Evolutionary conservation across 2,113 vertebrate genomes (phyloP).

Genomic region (Ictalurus furcatus): DNA sequence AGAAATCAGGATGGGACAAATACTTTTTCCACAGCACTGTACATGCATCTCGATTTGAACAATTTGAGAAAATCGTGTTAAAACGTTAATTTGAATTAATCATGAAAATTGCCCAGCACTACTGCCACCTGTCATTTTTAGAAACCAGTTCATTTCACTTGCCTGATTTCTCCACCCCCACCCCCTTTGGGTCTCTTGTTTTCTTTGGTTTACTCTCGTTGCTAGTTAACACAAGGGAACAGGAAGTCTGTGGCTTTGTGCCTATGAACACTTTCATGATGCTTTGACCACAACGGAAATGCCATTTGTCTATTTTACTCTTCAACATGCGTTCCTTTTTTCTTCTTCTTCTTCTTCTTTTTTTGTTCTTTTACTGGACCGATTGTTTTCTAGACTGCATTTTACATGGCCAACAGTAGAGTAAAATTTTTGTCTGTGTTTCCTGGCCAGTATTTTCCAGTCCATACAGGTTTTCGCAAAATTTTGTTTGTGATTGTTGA

Average conservation of each 20-base stretch:
- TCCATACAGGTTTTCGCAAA: too few species aligned
- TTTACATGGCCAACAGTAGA: not conserved
- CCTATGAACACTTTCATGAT: not conserved
- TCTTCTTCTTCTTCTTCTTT: not conserved
- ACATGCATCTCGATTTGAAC: too few species aligned
- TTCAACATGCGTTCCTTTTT: not conserved
- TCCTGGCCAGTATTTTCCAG: too few species aligned
- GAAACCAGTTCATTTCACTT: not conserved
- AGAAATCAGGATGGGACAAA: too few species aligned
- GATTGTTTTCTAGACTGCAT: not conserved
- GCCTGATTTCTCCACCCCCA: not conserved
- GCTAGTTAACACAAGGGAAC: slow-evolving; percentile 20
- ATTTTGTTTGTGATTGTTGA: too few species aligned
- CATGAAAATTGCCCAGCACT: not conserved
- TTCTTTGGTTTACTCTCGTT: slow-evolving; percentile 42
- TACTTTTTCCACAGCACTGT: too few species aligned
- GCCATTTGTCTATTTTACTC: not conserved
- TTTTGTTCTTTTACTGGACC: not conserved
- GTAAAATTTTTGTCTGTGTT: not conserved
- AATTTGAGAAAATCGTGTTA: too few species aligned
- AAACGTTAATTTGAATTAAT: not conserved
- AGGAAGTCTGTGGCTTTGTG: slow-evolving; percentile 50
- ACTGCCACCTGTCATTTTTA: not conserved
- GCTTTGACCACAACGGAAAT: slow-evolving; percentile 37
- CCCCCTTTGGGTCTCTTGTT: not conserved